Base-by-base conservation (phyloP, 1,140 invertebrate genomes). In the Eriocheir sinensis region DNA sequence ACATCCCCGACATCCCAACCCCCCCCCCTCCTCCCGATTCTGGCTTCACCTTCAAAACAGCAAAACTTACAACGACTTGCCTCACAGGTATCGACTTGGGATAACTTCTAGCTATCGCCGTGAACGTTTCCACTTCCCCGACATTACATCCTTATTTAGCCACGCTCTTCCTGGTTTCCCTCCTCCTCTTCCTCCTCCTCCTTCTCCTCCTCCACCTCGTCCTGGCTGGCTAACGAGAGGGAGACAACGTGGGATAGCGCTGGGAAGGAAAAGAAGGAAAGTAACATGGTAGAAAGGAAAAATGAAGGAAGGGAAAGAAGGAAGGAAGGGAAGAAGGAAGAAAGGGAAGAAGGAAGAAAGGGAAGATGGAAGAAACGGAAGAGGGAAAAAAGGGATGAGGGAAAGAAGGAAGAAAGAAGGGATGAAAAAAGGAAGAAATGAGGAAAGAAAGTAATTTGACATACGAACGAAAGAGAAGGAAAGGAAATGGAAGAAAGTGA, bases 371-470 rank as follows among this genome's bases (percentile, higher is more conserved):
- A 88, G 21, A 88, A 88, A 36, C 27, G 38, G 3, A 88, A 88
- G 2, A 21, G 38, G 27, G 27, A 38, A 34, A 36, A 88, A 88
- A 88, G 4, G 6, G 34, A 81, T 27, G 4, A 81, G 17, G 36
- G 9, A 9, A 4, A 88, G 38, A 36, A 88, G 38, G 32, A 88
- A n/a, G n/a, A n/a, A n/a, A n/a, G n/a, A n/a, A n/a, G n/a, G n/a
- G n/a, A n/a, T n/a, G n/a, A n/a, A n/a, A n/a, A n/a, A n/a, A n/a
- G n/a, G n/a, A n/a, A n/a, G n/a, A n/a, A n/a, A n/a, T n/a, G n/a
- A 85, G 81, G 34, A 85, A 85, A 27, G 34, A 85, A 85, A 85
- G 34, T 12, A 85, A 85, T 30, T 85, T 27, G 8, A 85, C 32
- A 85, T 9, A 85, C 17, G 32, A 9, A 85, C n/a, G n/a, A n/a